These are phyloP conservation scores for Zosterops japonicus DNA, from an alignment of 2,113 vertebrate genomes.

Conservation along the genomic window DNA sequence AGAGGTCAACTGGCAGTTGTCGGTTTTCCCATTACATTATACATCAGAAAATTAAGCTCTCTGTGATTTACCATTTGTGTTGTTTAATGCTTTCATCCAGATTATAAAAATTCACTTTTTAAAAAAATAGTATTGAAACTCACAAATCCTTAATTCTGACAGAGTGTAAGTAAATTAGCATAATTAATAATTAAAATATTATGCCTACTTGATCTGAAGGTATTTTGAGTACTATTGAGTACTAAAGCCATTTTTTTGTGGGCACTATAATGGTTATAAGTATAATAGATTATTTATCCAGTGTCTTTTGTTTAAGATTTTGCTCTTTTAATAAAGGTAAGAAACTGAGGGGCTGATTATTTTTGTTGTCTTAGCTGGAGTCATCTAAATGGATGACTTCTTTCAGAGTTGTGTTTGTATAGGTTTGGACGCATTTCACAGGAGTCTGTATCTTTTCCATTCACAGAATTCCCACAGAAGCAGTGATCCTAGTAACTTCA, in stretches of 20 bases:
- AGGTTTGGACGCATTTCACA: not conserved
- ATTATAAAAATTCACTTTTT: not conserved
- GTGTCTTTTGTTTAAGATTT: not conserved
- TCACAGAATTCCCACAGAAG: slow-evolving; percentile 9
- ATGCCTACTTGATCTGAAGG: not conserved
- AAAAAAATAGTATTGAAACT: not conserved
- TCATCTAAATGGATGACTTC: not conserved
- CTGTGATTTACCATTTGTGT: not conserved
- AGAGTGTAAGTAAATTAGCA: not conserved
- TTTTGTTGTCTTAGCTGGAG: not conserved
- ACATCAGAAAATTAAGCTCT: not conserved
- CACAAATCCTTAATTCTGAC: not conserved
- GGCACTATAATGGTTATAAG: not conserved
- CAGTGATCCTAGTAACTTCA: not conserved
- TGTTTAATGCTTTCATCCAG: not conserved
- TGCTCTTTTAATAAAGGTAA: not conserved
- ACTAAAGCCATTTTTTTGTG: not conserved
- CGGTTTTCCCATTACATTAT: not conserved
- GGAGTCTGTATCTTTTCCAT: not conserved
- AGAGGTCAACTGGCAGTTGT: slow-evolving; percentile 34
- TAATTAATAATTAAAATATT: not conserved
- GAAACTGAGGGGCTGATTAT: not conserved
- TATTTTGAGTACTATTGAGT: not conserved
- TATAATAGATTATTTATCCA: not conserved
- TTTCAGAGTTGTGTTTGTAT: not conserved